Conservation (phyloP, 2,888 invertebrate genomes). For the Lycaena phlaeas region DNA sequence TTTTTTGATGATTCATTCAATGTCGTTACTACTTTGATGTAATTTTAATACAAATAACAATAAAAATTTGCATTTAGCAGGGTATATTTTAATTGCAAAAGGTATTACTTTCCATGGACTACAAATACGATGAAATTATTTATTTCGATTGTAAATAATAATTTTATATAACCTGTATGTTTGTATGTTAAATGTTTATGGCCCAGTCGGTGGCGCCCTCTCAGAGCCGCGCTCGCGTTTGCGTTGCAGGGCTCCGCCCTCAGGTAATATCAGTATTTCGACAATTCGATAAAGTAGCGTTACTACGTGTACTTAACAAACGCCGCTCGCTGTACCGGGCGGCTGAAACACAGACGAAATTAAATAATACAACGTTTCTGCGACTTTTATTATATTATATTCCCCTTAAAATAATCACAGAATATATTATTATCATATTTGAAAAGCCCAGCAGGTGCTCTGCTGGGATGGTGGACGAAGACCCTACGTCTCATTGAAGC, state of each 20-base stretch:
- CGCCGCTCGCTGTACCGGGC: slow-evolving; percentile 57
- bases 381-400: slow-evolving; percentile 32
- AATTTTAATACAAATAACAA: too few relatives aligned
- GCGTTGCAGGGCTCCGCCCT: slow-evolving; percentile 56
- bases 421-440: neutral
- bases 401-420: neutral
- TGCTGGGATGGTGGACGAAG: too few relatives aligned
- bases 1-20: too few relatives aligned
- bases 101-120: slow-evolving; percentile 5
- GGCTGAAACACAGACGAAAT: slow-evolving; percentile 64
- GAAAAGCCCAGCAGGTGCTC: too few relatives aligned
- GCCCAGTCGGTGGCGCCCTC: slow-evolving; percentile 34
- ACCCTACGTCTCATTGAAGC: too few relatives aligned
- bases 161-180: slow-evolving; percentile 22
- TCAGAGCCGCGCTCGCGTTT: slow-evolving; percentile 53
- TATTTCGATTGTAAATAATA: slow-evolving; percentile 28
- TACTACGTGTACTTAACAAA: slow-evolving; percentile 60
- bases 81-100: slow-evolving; percentile 12
- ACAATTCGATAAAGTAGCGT: slow-evolving; percentile 68
- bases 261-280: slow-evolving; percentile 69
- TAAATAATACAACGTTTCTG: slow-evolving; percentile 69
- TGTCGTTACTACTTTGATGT: too few relatives aligned
- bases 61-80: slow-evolving; percentile 15
- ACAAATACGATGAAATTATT: slow-evolving; percentile 8
- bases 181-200: slow-evolving; percentile 24